Conservation (phyloP, 2,113 vertebrate species). For the Clarias gariepinus region DNA sequence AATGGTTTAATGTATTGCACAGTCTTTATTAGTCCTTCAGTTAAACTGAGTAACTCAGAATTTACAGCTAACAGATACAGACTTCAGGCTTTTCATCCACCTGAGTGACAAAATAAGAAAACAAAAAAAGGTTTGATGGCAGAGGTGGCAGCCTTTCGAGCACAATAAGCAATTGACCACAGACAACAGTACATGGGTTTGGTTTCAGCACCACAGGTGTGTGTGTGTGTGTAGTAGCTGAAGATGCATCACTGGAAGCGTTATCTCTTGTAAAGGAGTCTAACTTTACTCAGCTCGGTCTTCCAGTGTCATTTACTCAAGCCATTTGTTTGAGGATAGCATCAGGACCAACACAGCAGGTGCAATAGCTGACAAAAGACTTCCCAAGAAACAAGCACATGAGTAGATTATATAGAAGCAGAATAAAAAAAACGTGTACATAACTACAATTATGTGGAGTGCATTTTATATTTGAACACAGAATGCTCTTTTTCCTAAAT, state of each 20-base stretch:
- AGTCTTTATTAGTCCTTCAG: background rate
- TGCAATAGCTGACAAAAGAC: conserved; percentile 25
- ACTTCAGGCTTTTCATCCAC: background rate
- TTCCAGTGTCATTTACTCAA: conserved; percentile 25
- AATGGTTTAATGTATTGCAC: background rate
- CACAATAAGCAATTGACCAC: conserved; percentile 22
- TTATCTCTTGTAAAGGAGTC: conserved; percentile 41
- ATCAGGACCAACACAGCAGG: conserved; percentile 39
- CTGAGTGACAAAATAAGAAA: background rate
- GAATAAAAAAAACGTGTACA: background rate
- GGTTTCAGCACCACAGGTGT: conserved; percentile 61
- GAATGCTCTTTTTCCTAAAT: background rate
- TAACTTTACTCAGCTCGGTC: conserved; percentile 36
- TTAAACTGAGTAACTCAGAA: background rate
- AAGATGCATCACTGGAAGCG: conserved; percentile 23
- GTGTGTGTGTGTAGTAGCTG: conserved; percentile 32
- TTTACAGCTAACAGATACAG: background rate
- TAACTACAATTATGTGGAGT: background rate
- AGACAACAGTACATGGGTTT: conserved; percentile 50
- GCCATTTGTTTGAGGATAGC: conserved; percentile 23
- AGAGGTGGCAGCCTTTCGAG: conserved; percentile 37
- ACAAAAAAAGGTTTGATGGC: conserved; percentile 23
- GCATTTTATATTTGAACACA: background rate
- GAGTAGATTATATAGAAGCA: background rate
- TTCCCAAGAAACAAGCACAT: background rate